Conservation (phyloP, 1,140 invertebrate genomes). For the Leptinotarsa texana region DNA sequence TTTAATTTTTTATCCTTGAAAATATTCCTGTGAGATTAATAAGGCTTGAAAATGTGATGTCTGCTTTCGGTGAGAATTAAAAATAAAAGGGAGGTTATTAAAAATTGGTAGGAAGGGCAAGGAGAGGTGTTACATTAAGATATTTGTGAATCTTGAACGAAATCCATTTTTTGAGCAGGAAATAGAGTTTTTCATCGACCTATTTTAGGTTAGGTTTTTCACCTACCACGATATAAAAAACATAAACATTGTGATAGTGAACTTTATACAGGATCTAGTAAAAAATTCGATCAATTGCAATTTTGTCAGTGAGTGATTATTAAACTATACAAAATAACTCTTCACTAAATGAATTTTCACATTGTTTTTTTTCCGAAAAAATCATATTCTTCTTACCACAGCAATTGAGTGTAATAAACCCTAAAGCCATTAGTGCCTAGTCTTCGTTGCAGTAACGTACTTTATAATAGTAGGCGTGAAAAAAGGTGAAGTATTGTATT, state of each 20-base stretch:
- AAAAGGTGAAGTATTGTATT: constrained; percentile 18
- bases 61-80: constrained; percentile 50
- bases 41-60: constrained; percentile 51
- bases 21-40: constrained; percentile 52
- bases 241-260: no score
- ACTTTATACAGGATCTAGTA: no score
- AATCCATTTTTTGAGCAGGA: constrained; percentile 23
- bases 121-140: constrained; percentile 16
- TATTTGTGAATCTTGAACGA: constrained; percentile 35
- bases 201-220: not conserved
- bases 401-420: no score
- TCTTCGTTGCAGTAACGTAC: not conserved
- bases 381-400: no score
- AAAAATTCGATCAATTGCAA: no score
- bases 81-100: constrained; percentile 48
- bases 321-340: no score
- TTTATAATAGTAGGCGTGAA: constrained; percentile 8
- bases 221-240: no score
- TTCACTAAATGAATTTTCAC: no score
- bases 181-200: constrained; percentile 23
- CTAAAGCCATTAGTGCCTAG: not conserved
- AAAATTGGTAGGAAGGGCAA: constrained; percentile 30
- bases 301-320: no score
- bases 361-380: no score
- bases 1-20: constrained; percentile 53